phyloP scores from a whole-genome alignment of 2,888 invertebrate species.

The Brenthis hecate region DNA sequence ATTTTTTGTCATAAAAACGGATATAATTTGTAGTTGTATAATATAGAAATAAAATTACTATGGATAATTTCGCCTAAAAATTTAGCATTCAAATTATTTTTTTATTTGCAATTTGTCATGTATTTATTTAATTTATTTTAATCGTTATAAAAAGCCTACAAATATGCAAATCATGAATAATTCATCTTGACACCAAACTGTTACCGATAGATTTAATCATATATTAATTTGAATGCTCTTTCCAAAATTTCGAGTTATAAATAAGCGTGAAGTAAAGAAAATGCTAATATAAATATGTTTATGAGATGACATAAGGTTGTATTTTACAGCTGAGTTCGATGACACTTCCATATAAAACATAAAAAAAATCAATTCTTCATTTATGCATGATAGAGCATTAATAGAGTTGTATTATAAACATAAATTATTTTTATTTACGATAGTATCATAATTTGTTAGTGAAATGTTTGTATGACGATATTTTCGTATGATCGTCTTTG shows the following conservation, averaged over 20 bases:
- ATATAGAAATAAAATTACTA: too few relatives aligned
- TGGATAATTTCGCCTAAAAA: too few relatives aligned
- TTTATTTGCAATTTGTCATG: too few relatives aligned
- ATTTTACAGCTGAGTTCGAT: slow-evolving; percentile 11
- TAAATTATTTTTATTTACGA: neutral
- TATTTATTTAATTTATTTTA: neutral
- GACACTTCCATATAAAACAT: neutral
- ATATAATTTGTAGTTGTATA: too few relatives aligned
- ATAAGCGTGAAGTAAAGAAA: neutral
- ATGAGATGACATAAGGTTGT: slow-evolving; percentile 12
- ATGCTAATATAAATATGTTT: slow-evolving; percentile 1
- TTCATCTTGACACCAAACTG: neutral
- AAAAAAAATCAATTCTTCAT: slow-evolving; percentile 1
- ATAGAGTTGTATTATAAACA: slow-evolving; percentile 6
- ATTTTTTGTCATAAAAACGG: too few relatives aligned
- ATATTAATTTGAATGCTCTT: neutral
- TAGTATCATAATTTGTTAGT: too few relatives aligned
- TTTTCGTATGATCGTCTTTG: too few relatives aligned
- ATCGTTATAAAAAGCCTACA: neutral
- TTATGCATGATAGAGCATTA: slow-evolving; percentile 1
- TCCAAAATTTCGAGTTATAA: slow-evolving; percentile 5
- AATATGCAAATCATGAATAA: slow-evolving; percentile 4
- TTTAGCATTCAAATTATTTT: too few relatives aligned
- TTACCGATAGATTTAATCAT: slow-evolving; percentile 3
- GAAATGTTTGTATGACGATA: too few relatives aligned